Percentiles rank a stretch among this genome's conserved stretches.
Conservation (phyloP, 92 coral and sea anemone genomes). For the Scolanthus callimorphus region DNA sequence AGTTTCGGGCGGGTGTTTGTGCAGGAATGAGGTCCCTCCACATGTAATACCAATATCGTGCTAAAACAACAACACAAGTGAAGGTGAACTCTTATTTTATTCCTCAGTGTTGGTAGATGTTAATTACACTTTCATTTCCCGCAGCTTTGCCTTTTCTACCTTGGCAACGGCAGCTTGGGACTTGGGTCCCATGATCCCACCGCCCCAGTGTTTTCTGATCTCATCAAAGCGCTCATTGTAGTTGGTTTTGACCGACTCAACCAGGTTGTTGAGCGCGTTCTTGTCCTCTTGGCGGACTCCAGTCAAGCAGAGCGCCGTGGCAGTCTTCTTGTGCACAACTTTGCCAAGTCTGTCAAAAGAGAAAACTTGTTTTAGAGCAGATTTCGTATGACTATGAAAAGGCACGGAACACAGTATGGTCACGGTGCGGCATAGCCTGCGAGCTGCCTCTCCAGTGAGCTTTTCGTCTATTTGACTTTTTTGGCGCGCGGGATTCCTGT, state of each 20-base stretch:
- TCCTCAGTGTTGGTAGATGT: conserved; percentile 5
- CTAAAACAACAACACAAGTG: too few relatives aligned
- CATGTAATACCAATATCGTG: too few relatives aligned
- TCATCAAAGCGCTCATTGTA: conserved; percentile 97
- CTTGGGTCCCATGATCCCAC: conserved; percentile 91
- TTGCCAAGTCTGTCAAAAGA: conserved; percentile 96
- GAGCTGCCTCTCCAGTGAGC: too few relatives aligned
- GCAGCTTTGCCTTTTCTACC: conserved; percentile 88
- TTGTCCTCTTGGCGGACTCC: conserved; percentile 93
- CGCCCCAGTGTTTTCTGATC: conserved; percentile 99
- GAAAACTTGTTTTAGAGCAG: too few relatives aligned
- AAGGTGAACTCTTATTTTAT: too few relatives aligned
- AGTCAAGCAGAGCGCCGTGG: conserved; percentile 91
- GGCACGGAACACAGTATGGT: too few relatives aligned
- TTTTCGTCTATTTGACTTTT: too few relatives aligned
- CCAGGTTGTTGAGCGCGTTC: conserved; percentile 73
- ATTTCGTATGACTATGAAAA: too few relatives aligned
- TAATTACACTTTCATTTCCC: conserved; percentile 78
- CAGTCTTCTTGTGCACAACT: conserved; percentile 98
- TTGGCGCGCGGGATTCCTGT: too few relatives aligned
- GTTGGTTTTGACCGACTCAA: conserved; percentile 97
- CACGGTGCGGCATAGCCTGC: too few relatives aligned
- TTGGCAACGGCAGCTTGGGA: conserved; percentile 83
- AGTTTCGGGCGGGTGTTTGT: too few relatives aligned
- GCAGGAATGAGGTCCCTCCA: too few relatives aligned